Percentiles rank a stretch among this genome's conserved stretches.
These are phyloP conservation scores for Halesus radiatus DNA, from an alignment of 1,140 invertebrate genomes.

Conservation along the genomic window DNA sequence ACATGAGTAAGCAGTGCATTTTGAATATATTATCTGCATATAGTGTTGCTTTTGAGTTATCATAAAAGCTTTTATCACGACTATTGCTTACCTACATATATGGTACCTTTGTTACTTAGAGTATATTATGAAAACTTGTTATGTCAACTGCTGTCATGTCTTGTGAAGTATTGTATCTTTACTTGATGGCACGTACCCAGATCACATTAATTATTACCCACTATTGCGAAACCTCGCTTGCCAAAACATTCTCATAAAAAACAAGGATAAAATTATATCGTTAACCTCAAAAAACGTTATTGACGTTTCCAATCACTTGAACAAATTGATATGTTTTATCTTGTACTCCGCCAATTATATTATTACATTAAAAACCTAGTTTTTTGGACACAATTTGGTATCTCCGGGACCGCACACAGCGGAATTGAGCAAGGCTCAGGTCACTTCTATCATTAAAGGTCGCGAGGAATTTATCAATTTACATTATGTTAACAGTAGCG, in stretches of 20 bases:
- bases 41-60: too few species aligned
- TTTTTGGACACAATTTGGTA: background rate
- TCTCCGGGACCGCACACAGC: constrained; percentile 3
- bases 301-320: background rate
- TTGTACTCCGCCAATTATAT: background rate
- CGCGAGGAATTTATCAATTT: constrained; percentile 25
- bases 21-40: too few species aligned
- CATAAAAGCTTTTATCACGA: too few species aligned
- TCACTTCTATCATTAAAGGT: constrained; percentile 21
- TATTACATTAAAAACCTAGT: background rate
- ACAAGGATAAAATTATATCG: too few species aligned
- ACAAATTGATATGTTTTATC: constrained; percentile 28
- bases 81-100: too few species aligned
- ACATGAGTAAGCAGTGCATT: too few species aligned
- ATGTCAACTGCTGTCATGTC: too few species aligned
- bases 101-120: too few species aligned
- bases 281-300: constrained; percentile 9
- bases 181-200: too few species aligned
- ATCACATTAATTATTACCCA: too few species aligned
- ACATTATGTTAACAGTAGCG: constrained; percentile 15
- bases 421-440: background rate
- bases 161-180: too few species aligned
- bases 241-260: constrained; percentile 2
- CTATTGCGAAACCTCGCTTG: background rate
- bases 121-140: too few species aligned